Base-by-base conservation (phyloP, 2,113 vertebrate genomes). In the Calidris pygmaea region DNA sequence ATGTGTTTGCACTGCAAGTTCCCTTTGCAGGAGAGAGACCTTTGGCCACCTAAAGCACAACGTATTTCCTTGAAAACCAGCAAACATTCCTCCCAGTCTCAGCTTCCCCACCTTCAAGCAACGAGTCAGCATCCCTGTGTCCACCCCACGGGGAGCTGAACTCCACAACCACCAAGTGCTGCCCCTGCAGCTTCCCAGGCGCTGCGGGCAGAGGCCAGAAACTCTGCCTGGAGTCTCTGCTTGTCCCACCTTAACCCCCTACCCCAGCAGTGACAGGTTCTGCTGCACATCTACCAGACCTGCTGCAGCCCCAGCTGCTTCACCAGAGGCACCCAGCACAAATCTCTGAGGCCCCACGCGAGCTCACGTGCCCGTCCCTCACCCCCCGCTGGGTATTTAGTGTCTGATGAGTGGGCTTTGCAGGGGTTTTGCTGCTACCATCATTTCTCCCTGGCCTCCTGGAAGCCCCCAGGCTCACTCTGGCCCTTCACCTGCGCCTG, bases 131-230 rank as follows among this genome's bases (percentile, higher is more conserved):
- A 18, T 9, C 45, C 15, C 29, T 14, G 18, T 12, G 45, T 9
- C 1, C 5, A 45, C 12, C 10, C 0, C 0, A n/a, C 7, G 35
- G 20, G 59, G n/a, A 68, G 48, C 20, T 22, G 59, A 89, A n/a
- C 34, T 39, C 9, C 0, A 24, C 59, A 58, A 19, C 6, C 5
- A 4, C 45, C 5, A 35, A 30, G 26, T 8, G 24, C 59, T 43
- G 34, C 43, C 9, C 34, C 45, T n/a, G 45, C 70, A 48, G 60
- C 75, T 59, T 59, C 10, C 43, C 66, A 9, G 45, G 32, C 0
- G 5, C 91, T 50, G 32, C 0, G 24, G 48, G 43, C 60, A 72
- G 87, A 83, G 34, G 27, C 37, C 72, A 94, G 20, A 37, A 59
- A 37, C 4, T 17, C 2, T 10, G 4, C 21, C 39, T 9, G 4